These are phyloP conservation scores for Copidosoma floridanum DNA, from an alignment of 1,140 invertebrate genomes.

Conservation along the genomic window DNA sequence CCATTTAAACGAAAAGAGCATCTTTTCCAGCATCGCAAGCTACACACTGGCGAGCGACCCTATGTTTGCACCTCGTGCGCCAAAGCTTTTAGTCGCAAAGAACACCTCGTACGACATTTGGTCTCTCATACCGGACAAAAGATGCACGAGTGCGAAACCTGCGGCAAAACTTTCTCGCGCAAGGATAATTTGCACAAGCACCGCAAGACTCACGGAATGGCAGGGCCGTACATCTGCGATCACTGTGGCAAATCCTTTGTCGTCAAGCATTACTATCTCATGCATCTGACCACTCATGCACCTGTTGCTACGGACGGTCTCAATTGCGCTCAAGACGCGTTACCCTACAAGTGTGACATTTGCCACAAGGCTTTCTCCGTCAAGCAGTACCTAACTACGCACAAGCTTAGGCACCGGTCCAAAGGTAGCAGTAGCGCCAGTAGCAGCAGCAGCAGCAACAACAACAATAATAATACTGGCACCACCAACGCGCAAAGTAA, in stretches of 20 bases:
- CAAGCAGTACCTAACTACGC: slow-evolving; percentile 56
- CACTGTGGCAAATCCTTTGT: slow-evolving; percentile 73
- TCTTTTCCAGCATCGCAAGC: slow-evolving; percentile 63
- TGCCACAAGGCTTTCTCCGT: slow-evolving; percentile 59
- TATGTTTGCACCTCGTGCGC: slow-evolving; percentile 69
- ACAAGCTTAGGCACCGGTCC: slow-evolving; percentile 54
- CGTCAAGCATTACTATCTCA: slow-evolving; percentile 67
- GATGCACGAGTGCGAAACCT: slow-evolving; percentile 73
- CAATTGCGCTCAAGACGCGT: slow-evolving; percentile 39
- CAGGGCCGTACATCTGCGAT: slow-evolving; percentile 69
- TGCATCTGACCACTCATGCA: slow-evolving; percentile 59
- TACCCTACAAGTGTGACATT: slow-evolving; percentile 60
- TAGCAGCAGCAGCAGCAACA: slow-evolving; percentile 24
- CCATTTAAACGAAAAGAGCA: slow-evolving; percentile 64
- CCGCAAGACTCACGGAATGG: slow-evolving; percentile 65
- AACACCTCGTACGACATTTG: slow-evolving; percentile 71
- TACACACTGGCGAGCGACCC: slow-evolving; percentile 76
- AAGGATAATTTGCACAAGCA: slow-evolving; percentile 78
- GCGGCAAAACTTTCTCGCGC: slow-evolving; percentile 73
- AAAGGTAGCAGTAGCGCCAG: slow-evolving; percentile 37
- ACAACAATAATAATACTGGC: slow-evolving; percentile 27
- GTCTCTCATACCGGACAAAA: slow-evolving; percentile 74
- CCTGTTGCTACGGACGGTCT: slow-evolving; percentile 39
- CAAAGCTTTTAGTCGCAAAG: slow-evolving; percentile 73
- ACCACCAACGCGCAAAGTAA: slow-evolving; percentile 25